Base-by-base conservation (phyloP, 2,797 vertebrate genomes). In the Chelmon rostratus region DNA sequence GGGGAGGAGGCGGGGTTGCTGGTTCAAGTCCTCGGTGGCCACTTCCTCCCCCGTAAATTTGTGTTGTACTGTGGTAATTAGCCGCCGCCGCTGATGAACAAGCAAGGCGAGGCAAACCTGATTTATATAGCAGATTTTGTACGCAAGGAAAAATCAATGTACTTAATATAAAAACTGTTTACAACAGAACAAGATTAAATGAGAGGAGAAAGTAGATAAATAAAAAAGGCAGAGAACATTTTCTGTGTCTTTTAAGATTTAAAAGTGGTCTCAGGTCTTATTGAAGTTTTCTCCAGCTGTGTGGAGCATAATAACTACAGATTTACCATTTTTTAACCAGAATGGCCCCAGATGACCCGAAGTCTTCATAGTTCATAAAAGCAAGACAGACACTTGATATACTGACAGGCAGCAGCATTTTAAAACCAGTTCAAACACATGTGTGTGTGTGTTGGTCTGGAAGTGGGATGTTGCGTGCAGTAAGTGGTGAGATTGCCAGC, bases 11-110 rank as follows among this genome's bases (percentile, higher is more conserved):
- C 57, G 62, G 38, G 75, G 84, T 88, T 89, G 87, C 64, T 74
- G 79, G 88, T 89, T 85, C 79, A 79, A 86, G 78, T 90, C 81
- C 77, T 82, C 16, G 0, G 86, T 78, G 78, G 64, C 73, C 68
- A 23, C 73, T 65, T 53, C 64, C 79, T 50, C 81, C 65, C 74
- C 40, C 31, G 19, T 79, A 83, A 68, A 86, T 78, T 81, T 84
- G 79, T 50, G 66, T 72, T 89, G 77, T 44, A 35, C 68, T 49
- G 37, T 21, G 50, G 40, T 82, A 86, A 86, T 89, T 88, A 84
- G 71, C 57, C 54, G 10, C 23, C 76, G 40, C 59, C 42, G 66
- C 58, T 85, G 68, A 84, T 74, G 82, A 83, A 63, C 63, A 65
- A 47, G 33, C 65, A 46, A 33, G 33, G 15, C 0, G 1, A 62